phyloP scores from a whole-genome alignment of 2,797 vertebrate genomes.

The Melanotaenia pygmaea region DNA sequence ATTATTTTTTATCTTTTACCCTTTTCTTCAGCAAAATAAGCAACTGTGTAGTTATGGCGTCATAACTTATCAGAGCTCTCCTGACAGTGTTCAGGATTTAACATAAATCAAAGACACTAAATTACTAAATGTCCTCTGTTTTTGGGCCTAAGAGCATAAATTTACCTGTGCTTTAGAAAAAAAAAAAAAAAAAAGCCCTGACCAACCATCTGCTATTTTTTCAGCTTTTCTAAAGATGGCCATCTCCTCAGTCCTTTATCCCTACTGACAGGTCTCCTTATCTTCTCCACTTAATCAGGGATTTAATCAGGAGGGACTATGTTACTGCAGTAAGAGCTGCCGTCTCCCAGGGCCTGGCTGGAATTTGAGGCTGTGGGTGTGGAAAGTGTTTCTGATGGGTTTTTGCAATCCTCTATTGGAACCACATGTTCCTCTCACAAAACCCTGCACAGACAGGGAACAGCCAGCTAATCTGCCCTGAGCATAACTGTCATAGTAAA shows the following conservation, averaged over 20 bases:
- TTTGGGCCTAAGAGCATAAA: slow-evolving; percentile 27
- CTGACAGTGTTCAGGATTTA: slow-evolving; percentile 22
- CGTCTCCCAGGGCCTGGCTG: slow-evolving; percentile 80
- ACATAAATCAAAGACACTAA: slow-evolving; percentile 29
- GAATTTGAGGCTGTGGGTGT: slow-evolving; percentile 85
- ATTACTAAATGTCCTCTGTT: slow-evolving; percentile 27
- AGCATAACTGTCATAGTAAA: slow-evolving; percentile 64
- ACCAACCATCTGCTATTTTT: slow-evolving; percentile 62
- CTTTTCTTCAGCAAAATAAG: slow-evolving; percentile 24
- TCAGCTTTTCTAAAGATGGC: slow-evolving; percentile 65
- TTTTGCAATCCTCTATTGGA: slow-evolving; percentile 81
- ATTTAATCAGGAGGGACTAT: slow-evolving; percentile 78
- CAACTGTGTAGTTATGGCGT: slow-evolving; percentile 4
- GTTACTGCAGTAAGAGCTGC: slow-evolving; percentile 73
- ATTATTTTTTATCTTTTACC: not conserved
- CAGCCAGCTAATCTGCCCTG: slow-evolving; percentile 71
- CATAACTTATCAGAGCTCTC: slow-evolving; percentile 11
- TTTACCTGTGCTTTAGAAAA: slow-evolving; percentile 45
- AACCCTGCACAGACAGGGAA: slow-evolving; percentile 71
- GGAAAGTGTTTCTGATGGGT: slow-evolving; percentile 84
- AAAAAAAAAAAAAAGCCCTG: slow-evolving; percentile 45
- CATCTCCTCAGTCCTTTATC: slow-evolving; percentile 70
- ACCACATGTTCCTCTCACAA: slow-evolving; percentile 83
- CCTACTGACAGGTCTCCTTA: slow-evolving; percentile 75
- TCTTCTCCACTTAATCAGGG: slow-evolving; percentile 83